Evolutionary conservation across 2,113 vertebrate genomes (phyloP).

Genomic region (Smithornis capensis): DNA sequence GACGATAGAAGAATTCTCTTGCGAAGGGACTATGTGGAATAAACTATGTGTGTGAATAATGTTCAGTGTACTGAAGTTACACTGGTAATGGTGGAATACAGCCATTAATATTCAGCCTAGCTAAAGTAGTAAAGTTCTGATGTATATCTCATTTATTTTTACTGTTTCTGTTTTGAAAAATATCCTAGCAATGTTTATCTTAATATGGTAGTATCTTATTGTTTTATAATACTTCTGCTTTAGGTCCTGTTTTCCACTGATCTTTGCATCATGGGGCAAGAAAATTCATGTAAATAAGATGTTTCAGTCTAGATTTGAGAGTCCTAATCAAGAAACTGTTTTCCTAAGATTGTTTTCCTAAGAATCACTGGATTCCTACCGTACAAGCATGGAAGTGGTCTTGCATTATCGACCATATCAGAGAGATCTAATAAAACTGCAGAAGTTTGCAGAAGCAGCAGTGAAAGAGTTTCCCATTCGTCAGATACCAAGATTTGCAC

Average conservation of each 20-base stretch:
- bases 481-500: slow-evolving; percentile 71
- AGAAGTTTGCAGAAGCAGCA: slow-evolving; percentile 73
- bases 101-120: neutral
- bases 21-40: neutral
- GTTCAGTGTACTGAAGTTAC: neutral
- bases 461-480: slow-evolving; percentile 78
- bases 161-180: neutral
- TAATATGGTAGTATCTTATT: slow-evolving; percentile 61
- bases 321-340: slow-evolving; percentile 15
- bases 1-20: neutral
- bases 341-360: neutral
- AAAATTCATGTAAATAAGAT: slow-evolving; percentile 45
- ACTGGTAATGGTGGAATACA: neutral
- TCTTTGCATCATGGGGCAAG: slow-evolving; percentile 42
- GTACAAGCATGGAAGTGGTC: slow-evolving; percentile 79
- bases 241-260: slow-evolving; percentile 69
- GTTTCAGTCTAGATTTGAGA: slow-evolving; percentile 25
- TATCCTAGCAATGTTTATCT: neutral
- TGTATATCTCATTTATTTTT: neutral
- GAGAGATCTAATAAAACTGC: slow-evolving; percentile 43
- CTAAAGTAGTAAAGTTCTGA: neutral
- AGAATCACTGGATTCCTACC: slow-evolving; percentile 24
- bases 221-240: slow-evolving; percentile 76
- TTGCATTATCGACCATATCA: slow-evolving; percentile 74
- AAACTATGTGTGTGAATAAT: rapidly evolving